phyloP scores from a whole-genome alignment of 2,113 vertebrate species.

The Echinops telfairi region DNA sequence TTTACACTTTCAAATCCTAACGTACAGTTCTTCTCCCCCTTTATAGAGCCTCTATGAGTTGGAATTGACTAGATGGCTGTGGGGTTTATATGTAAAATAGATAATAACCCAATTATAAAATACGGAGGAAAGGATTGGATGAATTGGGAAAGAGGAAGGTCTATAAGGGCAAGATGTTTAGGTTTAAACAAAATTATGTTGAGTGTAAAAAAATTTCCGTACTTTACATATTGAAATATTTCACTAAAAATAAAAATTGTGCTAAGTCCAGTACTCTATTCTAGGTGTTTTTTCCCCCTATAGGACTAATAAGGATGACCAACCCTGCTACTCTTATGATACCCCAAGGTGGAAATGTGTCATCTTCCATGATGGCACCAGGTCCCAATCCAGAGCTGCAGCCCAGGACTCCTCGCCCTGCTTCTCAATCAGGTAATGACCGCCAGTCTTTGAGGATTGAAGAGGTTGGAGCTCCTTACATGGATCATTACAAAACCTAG shows the following conservation, averaged over 20 bases:
- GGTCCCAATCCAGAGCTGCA: constrained; percentile 93
- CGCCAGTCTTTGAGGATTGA: neutral
- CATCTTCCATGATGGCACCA: constrained; percentile 91
- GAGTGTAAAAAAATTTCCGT: constrained; percentile 18
- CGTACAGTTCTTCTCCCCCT: too few species aligned
- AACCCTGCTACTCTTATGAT: constrained; percentile 93
- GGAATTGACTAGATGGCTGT: too few species aligned
- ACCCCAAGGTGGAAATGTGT: constrained; percentile 91
- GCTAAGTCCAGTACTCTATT: constrained; percentile 55
- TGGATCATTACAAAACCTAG: constrained; percentile 40
- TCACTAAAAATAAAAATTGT: constrained; percentile 62
- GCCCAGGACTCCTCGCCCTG: constrained; percentile 92
- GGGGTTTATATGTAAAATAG: neutral
- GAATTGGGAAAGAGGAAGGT: constrained; percentile 1
- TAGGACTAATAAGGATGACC: constrained; percentile 93
- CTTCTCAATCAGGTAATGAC: constrained; percentile 93
- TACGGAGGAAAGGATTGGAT: constrained; percentile 27
- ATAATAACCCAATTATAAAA: constrained; percentile 16
- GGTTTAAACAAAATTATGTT: constrained; percentile 35
- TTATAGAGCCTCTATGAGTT: too few species aligned
- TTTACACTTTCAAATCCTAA: too few species aligned
- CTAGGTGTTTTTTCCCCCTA: constrained; percentile 47
- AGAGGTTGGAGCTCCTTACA: constrained; percentile 10
- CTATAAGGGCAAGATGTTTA: neutral
- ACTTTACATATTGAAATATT: constrained; percentile 53